A percentile compares a stretch with the other conserved stretches of the same genome.
Conservation (phyloP, 2,113 vertebrate species). For the Strix uralensis region DNA sequence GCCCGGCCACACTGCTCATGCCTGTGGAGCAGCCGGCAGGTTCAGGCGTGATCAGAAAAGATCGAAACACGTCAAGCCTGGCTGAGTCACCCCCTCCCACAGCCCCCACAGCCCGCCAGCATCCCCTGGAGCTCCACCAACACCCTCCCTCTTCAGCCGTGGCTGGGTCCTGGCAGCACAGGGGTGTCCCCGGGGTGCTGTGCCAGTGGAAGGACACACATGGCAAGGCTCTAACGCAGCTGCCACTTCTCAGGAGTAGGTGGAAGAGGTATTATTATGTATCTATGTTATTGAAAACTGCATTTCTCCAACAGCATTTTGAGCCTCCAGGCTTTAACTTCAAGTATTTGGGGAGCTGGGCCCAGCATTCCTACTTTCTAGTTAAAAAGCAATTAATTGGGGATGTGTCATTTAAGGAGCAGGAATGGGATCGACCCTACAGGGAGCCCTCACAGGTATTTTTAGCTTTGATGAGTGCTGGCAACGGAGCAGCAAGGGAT, state of each 20-base stretch:
- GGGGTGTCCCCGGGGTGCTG: not conserved
- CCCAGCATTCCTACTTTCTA: not conserved
- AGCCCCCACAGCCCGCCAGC: not conserved
- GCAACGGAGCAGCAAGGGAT: accelerated
- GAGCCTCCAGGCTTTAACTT: not conserved
- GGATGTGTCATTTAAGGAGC: not conserved
- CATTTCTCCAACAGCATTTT: not conserved
- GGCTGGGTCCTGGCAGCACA: not conserved
- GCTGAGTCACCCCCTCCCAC: not conserved
- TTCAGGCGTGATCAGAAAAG: not conserved
- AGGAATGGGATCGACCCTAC: not conserved
- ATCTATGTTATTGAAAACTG: not conserved
- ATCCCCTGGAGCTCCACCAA: not conserved
- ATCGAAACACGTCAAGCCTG: accelerated
- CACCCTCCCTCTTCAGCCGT: not conserved
- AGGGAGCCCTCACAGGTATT: not conserved
- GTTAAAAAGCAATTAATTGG: not conserved
- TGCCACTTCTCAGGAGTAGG: not conserved
- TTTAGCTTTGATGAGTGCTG: not conserved
- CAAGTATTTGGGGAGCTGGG: not conserved
- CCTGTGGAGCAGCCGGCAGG: accelerated
- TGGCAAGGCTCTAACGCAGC: not conserved
- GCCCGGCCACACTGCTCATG: not conserved
- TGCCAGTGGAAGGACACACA: accelerated
- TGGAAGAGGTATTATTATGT: not conserved